Conservation (phyloP, 2,888 invertebrate species). For the Spisula solida region DNA sequence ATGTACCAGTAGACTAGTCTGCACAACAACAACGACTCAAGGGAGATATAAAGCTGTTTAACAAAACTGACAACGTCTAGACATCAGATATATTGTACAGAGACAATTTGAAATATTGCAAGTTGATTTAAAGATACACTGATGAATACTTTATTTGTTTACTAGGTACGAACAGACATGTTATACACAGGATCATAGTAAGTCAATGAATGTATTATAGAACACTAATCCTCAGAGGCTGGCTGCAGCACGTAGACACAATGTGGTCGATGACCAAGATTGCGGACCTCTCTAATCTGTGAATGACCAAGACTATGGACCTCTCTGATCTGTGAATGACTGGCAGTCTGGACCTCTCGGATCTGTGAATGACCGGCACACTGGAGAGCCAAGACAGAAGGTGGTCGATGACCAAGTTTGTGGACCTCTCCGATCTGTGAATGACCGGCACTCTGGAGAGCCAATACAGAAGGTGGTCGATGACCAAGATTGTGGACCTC, state of each 20-base stretch:
- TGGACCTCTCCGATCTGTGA: too few relatives aligned
- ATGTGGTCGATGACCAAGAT: too few relatives aligned
- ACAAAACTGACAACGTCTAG: constrained; percentile 20
- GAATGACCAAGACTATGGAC: too few relatives aligned
- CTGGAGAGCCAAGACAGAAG: too few relatives aligned
- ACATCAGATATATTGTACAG: constrained; percentile 11
- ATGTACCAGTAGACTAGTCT: background rate
- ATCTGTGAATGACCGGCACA: too few relatives aligned
- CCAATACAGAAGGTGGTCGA: too few relatives aligned
- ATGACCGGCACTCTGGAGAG: too few relatives aligned
- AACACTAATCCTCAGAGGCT: background rate
- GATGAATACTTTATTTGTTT: constrained; percentile 22
- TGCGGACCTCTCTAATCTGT: too few relatives aligned
- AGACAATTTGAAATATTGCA: constrained; percentile 24
- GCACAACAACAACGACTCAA: background rate
- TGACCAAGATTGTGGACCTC: too few relatives aligned
- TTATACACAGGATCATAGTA: background rate
- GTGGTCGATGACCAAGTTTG: too few relatives aligned
- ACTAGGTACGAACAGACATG: background rate
- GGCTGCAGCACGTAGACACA: background rate
- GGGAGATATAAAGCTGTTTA: background rate
- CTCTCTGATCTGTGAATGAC: too few relatives aligned
- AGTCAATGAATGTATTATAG: background rate
- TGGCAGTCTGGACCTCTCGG: too few relatives aligned
- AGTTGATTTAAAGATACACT: constrained; percentile 21